These are phyloP conservation scores for Notodromas monacha DNA, from an alignment of 2,888 invertebrate species.

Conservation along the genomic window DNA sequence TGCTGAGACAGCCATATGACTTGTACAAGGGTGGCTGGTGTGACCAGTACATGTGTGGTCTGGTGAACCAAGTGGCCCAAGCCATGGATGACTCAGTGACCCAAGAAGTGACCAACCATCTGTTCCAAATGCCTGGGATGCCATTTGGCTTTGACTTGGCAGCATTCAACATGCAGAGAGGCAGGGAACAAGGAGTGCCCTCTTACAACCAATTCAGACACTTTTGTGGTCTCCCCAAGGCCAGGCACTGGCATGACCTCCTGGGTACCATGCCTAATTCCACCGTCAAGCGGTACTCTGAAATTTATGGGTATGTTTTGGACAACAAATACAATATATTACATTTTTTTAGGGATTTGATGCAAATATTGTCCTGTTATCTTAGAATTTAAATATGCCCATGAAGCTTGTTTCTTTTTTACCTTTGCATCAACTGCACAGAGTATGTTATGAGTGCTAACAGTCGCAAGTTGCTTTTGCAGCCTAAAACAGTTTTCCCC, in stretches of 20 bases:
- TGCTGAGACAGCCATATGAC: conserved; percentile 19
- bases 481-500: too few species aligned
- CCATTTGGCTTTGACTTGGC: conserved; percentile 13
- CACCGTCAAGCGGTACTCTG: conserved; percentile 12
- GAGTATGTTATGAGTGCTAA: too few species aligned
- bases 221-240: conserved; percentile 14
- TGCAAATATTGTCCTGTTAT: conserved; percentile 17
- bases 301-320: conserved; percentile 11
- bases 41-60: conserved; percentile 18
- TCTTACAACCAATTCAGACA: conserved; percentile 15
- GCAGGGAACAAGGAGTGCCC: conserved; percentile 12
- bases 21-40: conserved; percentile 19
- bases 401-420: too few species aligned
- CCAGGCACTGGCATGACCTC: conserved; percentile 12
- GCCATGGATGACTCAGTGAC: conserved; percentile 19
- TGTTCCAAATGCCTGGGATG: conserved; percentile 13
- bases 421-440: too few species aligned
- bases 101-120: conserved; percentile 14
- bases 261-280: conserved; percentile 12
- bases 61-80: conserved; percentile 18
- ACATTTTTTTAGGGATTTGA: conserved; percentile 12
- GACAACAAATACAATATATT: too few species aligned
- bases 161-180: conserved; percentile 12
- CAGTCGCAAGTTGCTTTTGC: too few species aligned
- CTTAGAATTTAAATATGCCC: too few species aligned